Evolutionary conservation across 2,888 invertebrate species (phyloP).

Genomic region (Athalia circularis): DNA sequence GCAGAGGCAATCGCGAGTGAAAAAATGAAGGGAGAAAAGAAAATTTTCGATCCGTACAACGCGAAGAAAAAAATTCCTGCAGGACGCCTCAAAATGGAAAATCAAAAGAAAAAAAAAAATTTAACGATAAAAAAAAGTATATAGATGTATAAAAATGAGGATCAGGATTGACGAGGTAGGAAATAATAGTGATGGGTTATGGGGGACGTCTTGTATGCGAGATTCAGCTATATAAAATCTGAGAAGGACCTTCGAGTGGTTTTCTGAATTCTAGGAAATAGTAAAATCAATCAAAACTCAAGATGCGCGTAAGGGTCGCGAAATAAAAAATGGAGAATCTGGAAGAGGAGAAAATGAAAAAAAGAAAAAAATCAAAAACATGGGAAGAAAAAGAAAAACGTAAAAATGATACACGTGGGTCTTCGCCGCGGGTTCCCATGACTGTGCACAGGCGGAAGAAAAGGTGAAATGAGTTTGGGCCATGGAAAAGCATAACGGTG

Average conservation of each 20-base stretch:
- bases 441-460: slow-evolving; percentile 21
- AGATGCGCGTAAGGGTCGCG: slow-evolving; percentile 12
- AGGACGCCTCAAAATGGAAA: no score
- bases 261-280: slow-evolving; percentile 28
- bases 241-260: slow-evolving; percentile 14
- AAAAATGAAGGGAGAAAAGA: no score
- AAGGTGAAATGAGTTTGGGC: slow-evolving; percentile 9
- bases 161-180: slow-evolving; percentile 28
- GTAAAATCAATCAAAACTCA: slow-evolving; percentile 40
- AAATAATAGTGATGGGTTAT: slow-evolving; percentile 14
- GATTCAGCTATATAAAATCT: neutral
- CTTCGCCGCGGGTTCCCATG: slow-evolving; percentile 43
- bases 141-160: neutral
- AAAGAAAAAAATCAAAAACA: neutral
- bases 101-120: neutral
- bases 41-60: no score
- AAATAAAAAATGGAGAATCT: slow-evolving; percentile 1
- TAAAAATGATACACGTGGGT: slow-evolving; percentile 22
- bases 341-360: neutral
- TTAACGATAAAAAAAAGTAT: neutral
- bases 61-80: no score
- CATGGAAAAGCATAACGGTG: slow-evolving; percentile 37
- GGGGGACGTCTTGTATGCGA: neutral
- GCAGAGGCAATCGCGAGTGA: no score
- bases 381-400: slow-evolving; percentile 5